These are phyloP conservation scores for Haliaeetus leucogaster DNA, from an alignment of 2,113 vertebrate species.

Conservation along the genomic window DNA sequence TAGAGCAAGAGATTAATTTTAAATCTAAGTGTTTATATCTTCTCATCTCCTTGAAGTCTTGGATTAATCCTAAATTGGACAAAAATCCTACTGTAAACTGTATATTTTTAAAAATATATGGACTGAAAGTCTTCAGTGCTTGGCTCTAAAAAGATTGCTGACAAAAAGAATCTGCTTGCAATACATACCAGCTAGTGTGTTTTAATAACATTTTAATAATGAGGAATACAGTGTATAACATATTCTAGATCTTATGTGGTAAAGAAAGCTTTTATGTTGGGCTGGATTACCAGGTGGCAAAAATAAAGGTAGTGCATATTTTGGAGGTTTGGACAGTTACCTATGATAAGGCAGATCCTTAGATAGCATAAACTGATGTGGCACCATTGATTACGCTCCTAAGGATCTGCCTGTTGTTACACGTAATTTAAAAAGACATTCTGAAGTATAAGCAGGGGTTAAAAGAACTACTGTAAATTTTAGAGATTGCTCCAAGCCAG, in stretches of 20 bases:
- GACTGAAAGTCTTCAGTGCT: neutral
- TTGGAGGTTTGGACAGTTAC: neutral
- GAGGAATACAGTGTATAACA: neutral
- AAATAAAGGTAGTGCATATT: neutral
- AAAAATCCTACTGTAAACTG: neutral
- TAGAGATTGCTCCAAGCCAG: neutral
- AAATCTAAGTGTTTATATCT: neutral
- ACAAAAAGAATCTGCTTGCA: conserved; percentile 59
- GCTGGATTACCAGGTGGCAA: neutral
- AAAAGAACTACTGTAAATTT: neutral
- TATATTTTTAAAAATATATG: neutral
- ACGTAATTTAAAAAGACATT: neutral
- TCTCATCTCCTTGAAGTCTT: neutral
- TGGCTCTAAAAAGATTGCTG: neutral
- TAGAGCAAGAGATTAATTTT: neutral
- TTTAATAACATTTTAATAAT: neutral
- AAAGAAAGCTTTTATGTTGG: neutral
- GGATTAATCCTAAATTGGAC: neutral
- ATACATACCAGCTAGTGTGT: neutral
- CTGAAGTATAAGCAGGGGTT: neutral
- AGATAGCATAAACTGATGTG: neutral
- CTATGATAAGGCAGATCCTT: neutral
- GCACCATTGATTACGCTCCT: neutral
- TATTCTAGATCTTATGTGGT: neutral
- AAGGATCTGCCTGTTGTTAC: neutral